phyloP scores from a whole-genome alignment of 2,888 invertebrate species.

The Lepidonotus clava region DNA sequence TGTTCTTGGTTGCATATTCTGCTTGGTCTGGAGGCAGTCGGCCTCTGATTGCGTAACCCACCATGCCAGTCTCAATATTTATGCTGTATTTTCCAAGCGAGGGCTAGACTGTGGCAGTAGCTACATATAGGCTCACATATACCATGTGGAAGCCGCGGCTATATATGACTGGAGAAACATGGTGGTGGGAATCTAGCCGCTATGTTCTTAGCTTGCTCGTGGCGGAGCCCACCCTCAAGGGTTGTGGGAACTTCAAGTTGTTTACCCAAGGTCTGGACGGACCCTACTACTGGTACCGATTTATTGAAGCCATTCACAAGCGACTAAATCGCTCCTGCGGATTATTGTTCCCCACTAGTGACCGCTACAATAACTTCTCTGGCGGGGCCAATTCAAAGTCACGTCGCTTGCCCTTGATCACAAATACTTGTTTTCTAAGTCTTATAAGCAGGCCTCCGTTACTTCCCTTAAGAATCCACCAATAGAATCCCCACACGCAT shows the following conservation, averaged over 20 bases:
- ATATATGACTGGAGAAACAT: neutral
- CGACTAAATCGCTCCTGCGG: slow-evolving; percentile 2
- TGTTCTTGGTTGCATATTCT: neutral
- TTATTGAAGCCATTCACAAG: neutral
- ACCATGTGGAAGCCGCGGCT: neutral
- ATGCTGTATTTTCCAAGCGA: neutral
- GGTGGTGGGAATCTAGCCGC: neutral
- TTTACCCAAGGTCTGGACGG: slow-evolving; percentile 16
- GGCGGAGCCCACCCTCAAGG: neutral
- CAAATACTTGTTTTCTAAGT: too few relatives aligned
- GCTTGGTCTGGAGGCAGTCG: neutral
- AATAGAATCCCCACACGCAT: too few relatives aligned
- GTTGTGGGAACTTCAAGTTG: neutral
- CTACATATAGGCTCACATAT: neutral
- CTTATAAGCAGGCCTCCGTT: too few relatives aligned
- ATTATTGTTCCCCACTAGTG: neutral
- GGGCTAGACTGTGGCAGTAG: neutral
- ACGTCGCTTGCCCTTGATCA: too few relatives aligned
- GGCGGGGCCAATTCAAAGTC: too few relatives aligned
- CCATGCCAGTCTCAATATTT: slow-evolving; percentile 46
- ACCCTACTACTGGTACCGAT: neutral
- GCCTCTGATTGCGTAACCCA: neutral
- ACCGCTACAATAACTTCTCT: neutral
- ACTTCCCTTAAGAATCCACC: too few relatives aligned
- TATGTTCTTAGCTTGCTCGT: neutral